These are phyloP conservation scores for Myiotriccus ornatus DNA, from an alignment of 2,797 vertebrate species.

Conservation along the genomic window DNA sequence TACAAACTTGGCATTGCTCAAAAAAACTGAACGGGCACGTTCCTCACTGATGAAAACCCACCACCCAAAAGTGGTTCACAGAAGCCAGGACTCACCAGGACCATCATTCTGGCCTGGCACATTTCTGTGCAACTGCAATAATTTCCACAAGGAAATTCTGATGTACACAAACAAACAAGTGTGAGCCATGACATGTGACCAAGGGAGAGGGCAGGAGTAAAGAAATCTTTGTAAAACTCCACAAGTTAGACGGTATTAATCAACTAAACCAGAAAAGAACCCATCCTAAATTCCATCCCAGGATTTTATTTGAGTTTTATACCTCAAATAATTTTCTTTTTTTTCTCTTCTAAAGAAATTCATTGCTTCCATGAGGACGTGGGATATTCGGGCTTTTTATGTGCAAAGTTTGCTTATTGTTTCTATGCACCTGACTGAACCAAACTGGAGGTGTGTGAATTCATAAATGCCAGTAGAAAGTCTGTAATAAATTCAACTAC, in stretches of 20 bases:
- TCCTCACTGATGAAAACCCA: not conserved
- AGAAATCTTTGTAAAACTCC: not conserved
- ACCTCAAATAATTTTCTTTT: not conserved
- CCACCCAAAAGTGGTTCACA: not conserved
- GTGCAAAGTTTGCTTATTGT: conserved; percentile 30
- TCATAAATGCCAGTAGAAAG: conserved; percentile 17
- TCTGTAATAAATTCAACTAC: conserved; percentile 8
- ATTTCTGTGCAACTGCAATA: not conserved
- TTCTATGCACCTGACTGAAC: conserved; percentile 35
- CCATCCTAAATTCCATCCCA: not conserved
- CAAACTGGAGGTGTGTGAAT: not conserved
- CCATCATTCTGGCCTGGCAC: not conserved
- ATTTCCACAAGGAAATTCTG: not conserved
- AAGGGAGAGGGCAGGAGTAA: not conserved
- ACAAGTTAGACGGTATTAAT: not conserved
- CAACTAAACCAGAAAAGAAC: not conserved
- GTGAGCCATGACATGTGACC: not conserved
- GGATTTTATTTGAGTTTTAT: not conserved
- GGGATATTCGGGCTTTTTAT: not conserved
- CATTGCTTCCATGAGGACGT: not conserved
- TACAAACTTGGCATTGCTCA: not conserved
- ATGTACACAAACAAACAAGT: not conserved
- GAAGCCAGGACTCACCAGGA: not conserved
- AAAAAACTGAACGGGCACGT: not conserved
- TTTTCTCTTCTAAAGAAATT: not conserved